Percentiles rank a stretch among this genome's conserved stretches.
Evolutionary conservation across 2,888 invertebrate species (phyloP).

Genomic region (Mesorhabditis spiculigera): DNA sequence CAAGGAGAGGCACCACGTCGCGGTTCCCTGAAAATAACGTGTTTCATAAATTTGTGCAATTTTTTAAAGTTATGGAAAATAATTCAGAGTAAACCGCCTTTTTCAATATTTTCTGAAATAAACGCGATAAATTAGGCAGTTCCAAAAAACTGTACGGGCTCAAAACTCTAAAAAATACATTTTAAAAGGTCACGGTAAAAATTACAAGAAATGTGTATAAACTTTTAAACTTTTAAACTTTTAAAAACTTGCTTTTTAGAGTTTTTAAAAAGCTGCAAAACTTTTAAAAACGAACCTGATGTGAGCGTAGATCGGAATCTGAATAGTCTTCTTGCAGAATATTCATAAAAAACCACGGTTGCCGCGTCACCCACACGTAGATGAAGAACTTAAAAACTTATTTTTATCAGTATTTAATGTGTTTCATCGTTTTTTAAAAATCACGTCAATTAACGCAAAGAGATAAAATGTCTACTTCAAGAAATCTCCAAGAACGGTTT

Average conservation of each 20-base stretch:
- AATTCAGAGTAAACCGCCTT: too few species aligned
- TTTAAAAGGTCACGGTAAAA: too few species aligned
- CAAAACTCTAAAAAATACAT: not conserved
- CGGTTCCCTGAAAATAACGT: constrained; percentile 67
- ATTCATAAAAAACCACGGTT: constrained; percentile 52
- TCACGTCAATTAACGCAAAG: too few species aligned
- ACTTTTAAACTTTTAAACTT: too few species aligned
- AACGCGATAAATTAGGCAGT: too few species aligned
- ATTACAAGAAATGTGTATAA: not conserved
- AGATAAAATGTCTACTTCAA: too few species aligned
- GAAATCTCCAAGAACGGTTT: too few species aligned
- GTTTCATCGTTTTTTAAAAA: too few species aligned
- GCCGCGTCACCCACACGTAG: constrained; percentile 39
- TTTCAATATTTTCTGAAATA: too few species aligned
- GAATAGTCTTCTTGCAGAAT: constrained; percentile 60
- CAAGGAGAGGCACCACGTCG: constrained; percentile 71
- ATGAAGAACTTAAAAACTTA: constrained; percentile 35
- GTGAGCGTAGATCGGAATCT: constrained; percentile 59
- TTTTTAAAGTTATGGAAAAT: not conserved
- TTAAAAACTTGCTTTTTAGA: too few species aligned
- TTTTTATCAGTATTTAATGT: too few species aligned
- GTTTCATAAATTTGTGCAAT: not conserved
- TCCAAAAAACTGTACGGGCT: not conserved
- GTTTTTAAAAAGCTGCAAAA: too few species aligned
- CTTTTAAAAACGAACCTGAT: not conserved